Evolutionary conservation across 1,140 invertebrate genomes (phyloP), one percentile per base, ranked within the genome.

Genomic region (Drosophila jambulina): DNA sequence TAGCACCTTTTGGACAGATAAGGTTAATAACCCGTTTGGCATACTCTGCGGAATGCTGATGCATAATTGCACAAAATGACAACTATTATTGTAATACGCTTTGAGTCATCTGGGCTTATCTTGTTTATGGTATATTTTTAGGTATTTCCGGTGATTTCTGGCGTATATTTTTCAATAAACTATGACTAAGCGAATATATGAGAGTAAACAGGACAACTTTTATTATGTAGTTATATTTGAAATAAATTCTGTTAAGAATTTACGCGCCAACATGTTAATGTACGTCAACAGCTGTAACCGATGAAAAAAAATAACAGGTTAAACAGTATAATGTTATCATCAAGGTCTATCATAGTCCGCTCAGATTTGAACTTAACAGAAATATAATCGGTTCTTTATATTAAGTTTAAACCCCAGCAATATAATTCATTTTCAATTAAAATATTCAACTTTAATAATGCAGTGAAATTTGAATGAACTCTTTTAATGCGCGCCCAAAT

Each of bases 21-120:
- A 68, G 36, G 13, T 45, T 45, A 15, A 23, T 54, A 36, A 38
- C 29, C 51, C 3, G 15, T 38, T 51, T 45, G 36, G 32, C 40
- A 38, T 29, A 27, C 13, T 29, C 46, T 45, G 49, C 10, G 2
- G 34, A 56, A 42, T 32, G 61, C 49, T 56, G 29, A 51, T 53
- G 48, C 29, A 53, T 68, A 42, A 45, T 68, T 67, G 29, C 48
- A 29, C 61, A 67, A 67, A 43, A 27, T 61, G n/a, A 62, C 17
- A 13, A 25, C 21, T 42, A 15, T 29, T 45, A 46, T 23, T 48
- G 7, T 4, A 4, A 27, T 21, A 0, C 15, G n/a, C 0, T 23
- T 3, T 70, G 62, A 70, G 19, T 70, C 63, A 70, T 46, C 13
- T 0, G 0, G n/a, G 1, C 6, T 62, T 38, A 48, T 63, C 29